phyloP scores from a whole-genome alignment of 2,797 vertebrate genomes.

The Gila robusta region DNA sequence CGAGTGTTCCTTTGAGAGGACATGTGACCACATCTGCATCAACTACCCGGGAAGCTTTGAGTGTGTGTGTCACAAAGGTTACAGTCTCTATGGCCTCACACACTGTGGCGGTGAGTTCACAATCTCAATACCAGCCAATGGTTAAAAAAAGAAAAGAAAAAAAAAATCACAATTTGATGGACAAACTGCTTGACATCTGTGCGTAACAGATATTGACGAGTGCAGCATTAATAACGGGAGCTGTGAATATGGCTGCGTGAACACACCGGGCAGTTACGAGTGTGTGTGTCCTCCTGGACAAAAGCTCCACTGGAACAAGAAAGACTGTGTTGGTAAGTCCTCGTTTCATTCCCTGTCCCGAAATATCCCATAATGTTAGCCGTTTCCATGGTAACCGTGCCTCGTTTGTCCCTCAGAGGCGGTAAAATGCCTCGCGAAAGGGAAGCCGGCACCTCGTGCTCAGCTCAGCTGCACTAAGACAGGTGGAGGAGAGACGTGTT shows the following conservation, averaged over 20 bases:
- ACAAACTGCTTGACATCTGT: background rate
- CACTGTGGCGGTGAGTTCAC: constrained; percentile 92
- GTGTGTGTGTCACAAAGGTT: constrained; percentile 91
- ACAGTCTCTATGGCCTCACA: constrained; percentile 90
- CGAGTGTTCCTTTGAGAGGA: constrained; percentile 89
- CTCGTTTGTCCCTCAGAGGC: constrained; percentile 81
- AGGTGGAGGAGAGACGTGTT: constrained; percentile 87
- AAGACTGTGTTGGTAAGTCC: constrained; percentile 91
- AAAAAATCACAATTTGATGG: background rate
- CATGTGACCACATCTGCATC: constrained; percentile 95
- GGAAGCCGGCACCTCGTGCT: constrained; percentile 82
- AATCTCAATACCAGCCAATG: constrained; percentile 14
- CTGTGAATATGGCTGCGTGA: constrained; percentile 89
- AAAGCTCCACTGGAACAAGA: constrained; percentile 96
- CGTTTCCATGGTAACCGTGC: constrained; percentile 60
- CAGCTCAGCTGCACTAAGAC: constrained; percentile 88
- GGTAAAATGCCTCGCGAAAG: constrained; percentile 87
- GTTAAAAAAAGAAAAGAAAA: background rate
- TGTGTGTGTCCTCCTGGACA: constrained; percentile 88
- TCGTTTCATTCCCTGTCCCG: background rate
- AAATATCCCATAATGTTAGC: constrained; percentile 41
- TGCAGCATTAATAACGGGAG: constrained; percentile 93
- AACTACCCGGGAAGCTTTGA: constrained; percentile 93
- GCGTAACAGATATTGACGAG: constrained; percentile 91
- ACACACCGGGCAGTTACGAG: constrained; percentile 90